Evolutionary conservation across 2,797 vertebrate genomes (phyloP), one percentile per base, ranked within the genome.

Genomic region (Valencia hispanica): DNA sequence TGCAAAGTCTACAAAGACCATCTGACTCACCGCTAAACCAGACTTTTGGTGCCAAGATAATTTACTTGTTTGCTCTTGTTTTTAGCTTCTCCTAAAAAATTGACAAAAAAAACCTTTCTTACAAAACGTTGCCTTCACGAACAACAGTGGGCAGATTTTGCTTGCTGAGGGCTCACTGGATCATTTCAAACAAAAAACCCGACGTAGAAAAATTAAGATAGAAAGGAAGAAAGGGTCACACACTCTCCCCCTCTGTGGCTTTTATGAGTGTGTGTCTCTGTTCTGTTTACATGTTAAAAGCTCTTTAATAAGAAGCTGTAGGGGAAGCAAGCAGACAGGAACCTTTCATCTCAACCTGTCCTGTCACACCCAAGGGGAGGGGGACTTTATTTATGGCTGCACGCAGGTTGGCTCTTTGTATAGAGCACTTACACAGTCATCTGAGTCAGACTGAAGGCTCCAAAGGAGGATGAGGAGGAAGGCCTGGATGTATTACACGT

Each of bases 291-390:
- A 87, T 89, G 90, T 93, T 91, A 94, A 93, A 93, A 94, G 94
- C 91, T 86, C 93, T 87, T 91, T 94, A 96, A 92, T 94, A 94
- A 95, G 91, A 92, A 80, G 89, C 88, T 90, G 87, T 79, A 75
- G 85, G 91, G 84, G 80, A 92, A 77, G 77, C 86, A 77, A 59
- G 85, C 87, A 87, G 87, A 87, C 86, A 87, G 83, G 89, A 93
- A 91, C 61, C 90, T 96, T 96, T 94, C 94, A 95, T 95, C 94
- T 95, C 77, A 88, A 90, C 92, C 92, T 89, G 86, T 80, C 84
- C 80, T 85, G 89, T 83, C 89, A 91, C 90, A 92, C 81, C 85
- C 83, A 72, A 63, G 90, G 85, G 83, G 69, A 74, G 73, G 81
- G 77, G 90, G 87, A 77, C 87, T 69, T 90, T 93, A 94, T 95